phyloP scores from a whole-genome alignment of 2,888 invertebrate genomes.

The Bombylius major region DNA sequence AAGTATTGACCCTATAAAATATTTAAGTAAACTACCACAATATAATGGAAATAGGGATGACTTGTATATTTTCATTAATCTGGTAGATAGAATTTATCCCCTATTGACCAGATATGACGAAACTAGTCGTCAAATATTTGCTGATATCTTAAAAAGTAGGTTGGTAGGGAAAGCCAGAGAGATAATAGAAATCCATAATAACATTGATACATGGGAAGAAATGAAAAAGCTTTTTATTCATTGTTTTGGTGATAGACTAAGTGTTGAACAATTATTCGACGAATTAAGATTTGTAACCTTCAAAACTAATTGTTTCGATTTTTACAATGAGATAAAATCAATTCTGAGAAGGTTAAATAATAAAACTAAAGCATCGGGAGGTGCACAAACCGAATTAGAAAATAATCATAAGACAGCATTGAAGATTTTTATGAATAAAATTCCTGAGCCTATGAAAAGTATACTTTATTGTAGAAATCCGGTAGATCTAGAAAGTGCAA shows the following conservation, averaged over 20 bases:
- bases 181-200: slow-evolving; percentile 13
- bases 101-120: slow-evolving; percentile 5
- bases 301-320: slow-evolving; percentile 10
- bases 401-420: slow-evolving; percentile 14
- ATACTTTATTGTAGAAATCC: slow-evolving; percentile 11
- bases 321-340: slow-evolving; percentile 12
- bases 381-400: slow-evolving; percentile 1
- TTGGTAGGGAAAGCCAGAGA: slow-evolving; percentile 11
- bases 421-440: slow-evolving; percentile 13
- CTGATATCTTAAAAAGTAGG: slow-evolving; percentile 11
- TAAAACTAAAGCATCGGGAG: slow-evolving; percentile 6
- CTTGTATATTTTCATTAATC: no score
- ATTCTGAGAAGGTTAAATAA: slow-evolving; percentile 10
- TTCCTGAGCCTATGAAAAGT: slow-evolving; percentile 13
- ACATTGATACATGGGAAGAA: slow-evolving; percentile 11
- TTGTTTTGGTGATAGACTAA: slow-evolving; percentile 12
- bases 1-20: no score
- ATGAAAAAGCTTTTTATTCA: slow-evolving; percentile 3
- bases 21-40: no score
- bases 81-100: no score
- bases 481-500: slow-evolving; percentile 9
- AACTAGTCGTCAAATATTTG: slow-evolving; percentile 10
- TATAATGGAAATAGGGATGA: no score
- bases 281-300: slow-evolving; percentile 6
- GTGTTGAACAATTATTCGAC: slow-evolving; percentile 10